Percentiles rank a stretch among this genome's conserved stretches.
These are phyloP conservation scores for Pleuronectes platessa DNA, from an alignment of 2,113 vertebrate genomes.

Conservation along the genomic window DNA sequence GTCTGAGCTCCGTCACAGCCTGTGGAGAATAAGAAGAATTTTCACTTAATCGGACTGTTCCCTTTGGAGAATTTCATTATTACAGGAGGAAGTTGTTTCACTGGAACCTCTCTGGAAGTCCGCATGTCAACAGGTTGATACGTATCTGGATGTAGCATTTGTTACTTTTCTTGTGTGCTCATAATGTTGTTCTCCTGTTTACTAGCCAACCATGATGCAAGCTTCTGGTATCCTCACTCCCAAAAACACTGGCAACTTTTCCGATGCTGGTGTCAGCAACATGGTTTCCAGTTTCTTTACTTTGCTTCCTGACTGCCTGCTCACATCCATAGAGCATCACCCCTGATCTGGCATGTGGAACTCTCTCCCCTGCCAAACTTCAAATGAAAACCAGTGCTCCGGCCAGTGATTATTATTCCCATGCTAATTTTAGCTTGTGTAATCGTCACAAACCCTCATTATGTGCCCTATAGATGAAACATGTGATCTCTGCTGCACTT, in stretches of 20 bases:
- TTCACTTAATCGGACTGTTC: slow-evolving; percentile 73
- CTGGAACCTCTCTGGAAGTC: slow-evolving; percentile 62
- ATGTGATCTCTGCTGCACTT: slow-evolving; percentile 38
- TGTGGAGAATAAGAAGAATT: slow-evolving; percentile 69
- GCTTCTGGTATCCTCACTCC: slow-evolving; percentile 39
- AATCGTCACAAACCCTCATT: slow-evolving; percentile 46
- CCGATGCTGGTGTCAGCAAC: slow-evolving; percentile 31
- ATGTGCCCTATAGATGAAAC: slow-evolving; percentile 38
- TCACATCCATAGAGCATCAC: slow-evolving; percentile 39
- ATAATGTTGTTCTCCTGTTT: slow-evolving; percentile 24
- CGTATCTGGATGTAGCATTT: not conserved
- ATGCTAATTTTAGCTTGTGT: slow-evolving; percentile 72
- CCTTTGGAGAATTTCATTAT: slow-evolving; percentile 72
- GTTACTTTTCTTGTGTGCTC: slow-evolving; percentile 31
- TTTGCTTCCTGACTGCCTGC: slow-evolving; percentile 30
- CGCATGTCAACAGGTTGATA: not conserved
- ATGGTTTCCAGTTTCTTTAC: slow-evolving; percentile 55
- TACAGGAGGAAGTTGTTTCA: slow-evolving; percentile 63
- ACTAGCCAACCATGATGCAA: slow-evolving; percentile 11
- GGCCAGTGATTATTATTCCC: slow-evolving; percentile 67
- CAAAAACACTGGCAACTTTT: slow-evolving; percentile 31
- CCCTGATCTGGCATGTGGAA: slow-evolving; percentile 47
- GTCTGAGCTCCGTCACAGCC: slow-evolving; percentile 38
- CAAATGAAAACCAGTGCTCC: slow-evolving; percentile 59
- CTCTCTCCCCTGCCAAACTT: slow-evolving; percentile 52